Evolutionary conservation across 2,797 vertebrate species (phyloP).

Genomic region (Poecilia wingei): DNA sequence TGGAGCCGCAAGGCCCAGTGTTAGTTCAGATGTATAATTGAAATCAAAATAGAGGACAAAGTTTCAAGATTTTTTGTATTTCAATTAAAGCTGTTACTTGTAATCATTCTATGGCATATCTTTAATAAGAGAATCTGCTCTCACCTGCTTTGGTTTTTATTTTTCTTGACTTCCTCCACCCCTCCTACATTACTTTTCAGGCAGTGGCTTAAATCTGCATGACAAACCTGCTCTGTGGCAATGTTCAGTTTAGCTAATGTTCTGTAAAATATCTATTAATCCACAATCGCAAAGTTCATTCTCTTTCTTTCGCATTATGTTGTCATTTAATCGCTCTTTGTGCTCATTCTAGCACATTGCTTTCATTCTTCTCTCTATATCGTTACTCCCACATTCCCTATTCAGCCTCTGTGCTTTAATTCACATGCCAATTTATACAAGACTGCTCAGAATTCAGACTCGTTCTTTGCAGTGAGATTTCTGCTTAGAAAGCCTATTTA

Average conservation of each 20-base stretch:
- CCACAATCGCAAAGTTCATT: constrained; percentile 22
- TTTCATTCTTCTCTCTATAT: background rate
- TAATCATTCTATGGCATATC: background rate
- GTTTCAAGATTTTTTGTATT: constrained; percentile 5
- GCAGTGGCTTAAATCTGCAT: constrained; percentile 33
- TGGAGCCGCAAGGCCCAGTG: background rate
- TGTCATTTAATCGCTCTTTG: constrained; percentile 39
- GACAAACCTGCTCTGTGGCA: constrained; percentile 14
- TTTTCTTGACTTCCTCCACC: background rate
- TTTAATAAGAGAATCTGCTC: background rate
- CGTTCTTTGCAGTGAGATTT: constrained; percentile 49
- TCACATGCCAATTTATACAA: constrained; percentile 57
- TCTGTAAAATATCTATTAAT: constrained; percentile 60
- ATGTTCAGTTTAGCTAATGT: constrained; percentile 61
- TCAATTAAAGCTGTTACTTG: background rate
- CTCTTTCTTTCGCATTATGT: constrained; percentile 8
- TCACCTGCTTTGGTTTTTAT: background rate
- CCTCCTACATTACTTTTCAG: constrained; percentile 29
- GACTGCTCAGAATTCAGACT: constrained; percentile 42
- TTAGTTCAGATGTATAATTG: background rate
- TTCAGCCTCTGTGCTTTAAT: constrained; percentile 35
- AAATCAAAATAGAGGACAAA: background rate
- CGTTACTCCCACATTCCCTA: background rate
- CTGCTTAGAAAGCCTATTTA: constrained; percentile 44
- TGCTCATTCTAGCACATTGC: constrained; percentile 7